These are phyloP conservation scores for Paralichthys olivaceus DNA, from an alignment of 2,113 vertebrate genomes.

Conservation along the genomic window DNA sequence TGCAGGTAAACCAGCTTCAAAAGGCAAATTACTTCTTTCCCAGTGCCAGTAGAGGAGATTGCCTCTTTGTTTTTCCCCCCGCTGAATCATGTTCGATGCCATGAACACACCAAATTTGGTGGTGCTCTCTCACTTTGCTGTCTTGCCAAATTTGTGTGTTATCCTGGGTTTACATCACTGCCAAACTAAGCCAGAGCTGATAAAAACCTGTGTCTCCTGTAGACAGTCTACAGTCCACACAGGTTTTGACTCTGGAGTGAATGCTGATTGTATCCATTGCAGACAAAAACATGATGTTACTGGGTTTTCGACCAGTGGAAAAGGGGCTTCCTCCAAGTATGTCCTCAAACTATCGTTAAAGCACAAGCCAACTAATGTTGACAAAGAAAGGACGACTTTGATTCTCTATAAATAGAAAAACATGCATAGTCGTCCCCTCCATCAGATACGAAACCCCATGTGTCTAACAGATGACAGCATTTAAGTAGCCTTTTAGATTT, in stretches of 20 bases:
- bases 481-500: conserved; percentile 38
- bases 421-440: neutral
- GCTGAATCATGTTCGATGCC: neutral
- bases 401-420: conserved; percentile 2
- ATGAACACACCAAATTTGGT: no score
- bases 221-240: neutral
- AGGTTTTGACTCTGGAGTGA: neutral
- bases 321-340: neutral
- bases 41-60: neutral
- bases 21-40: neutral
- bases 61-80: no score
- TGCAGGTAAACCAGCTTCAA: no score
- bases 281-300: neutral
- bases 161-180: neutral
- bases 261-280: no score
- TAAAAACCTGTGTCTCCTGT: neutral
- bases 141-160: neutral
- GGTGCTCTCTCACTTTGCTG: no score
- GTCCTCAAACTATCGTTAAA: conserved; percentile 4
- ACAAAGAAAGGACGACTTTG: conserved; percentile 8
- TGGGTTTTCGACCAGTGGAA: neutral
- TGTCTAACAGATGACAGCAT: conserved; percentile 52
- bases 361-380: conserved; percentile 2
- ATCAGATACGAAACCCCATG: conserved; percentile 17
- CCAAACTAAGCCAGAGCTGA: no score